phyloP scores from a whole-genome alignment of 2,888 invertebrate genomes.

The Drosophila anomalata region DNA sequence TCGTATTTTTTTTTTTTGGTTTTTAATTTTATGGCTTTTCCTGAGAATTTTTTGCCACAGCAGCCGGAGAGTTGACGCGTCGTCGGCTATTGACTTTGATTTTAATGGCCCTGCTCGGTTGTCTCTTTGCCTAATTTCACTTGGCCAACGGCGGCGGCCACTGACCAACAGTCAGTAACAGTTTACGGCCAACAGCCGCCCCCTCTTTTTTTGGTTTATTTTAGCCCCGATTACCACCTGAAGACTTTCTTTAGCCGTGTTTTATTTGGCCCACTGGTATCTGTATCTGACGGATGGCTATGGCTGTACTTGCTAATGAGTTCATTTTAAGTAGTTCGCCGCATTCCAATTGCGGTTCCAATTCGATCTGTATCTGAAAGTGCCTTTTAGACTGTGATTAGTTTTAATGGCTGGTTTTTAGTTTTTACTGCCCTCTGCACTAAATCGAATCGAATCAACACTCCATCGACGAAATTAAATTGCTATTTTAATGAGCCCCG shows the following conservation, averaged over 20 bases:
- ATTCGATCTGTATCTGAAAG: constrained; percentile 71
- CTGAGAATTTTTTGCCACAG: constrained; percentile 68
- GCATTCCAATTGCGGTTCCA: constrained; percentile 36
- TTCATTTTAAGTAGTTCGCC: constrained; percentile 71
- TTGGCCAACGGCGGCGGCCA: constrained; percentile 36
- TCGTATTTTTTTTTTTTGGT: constrained; percentile 18
- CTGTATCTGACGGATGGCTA: constrained; percentile 18
- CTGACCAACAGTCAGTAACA: constrained; percentile 27
- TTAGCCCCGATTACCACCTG: constrained; percentile 36
- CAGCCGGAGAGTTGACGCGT: constrained; percentile 37
- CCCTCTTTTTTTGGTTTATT: constrained; percentile 26
- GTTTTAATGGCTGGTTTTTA: constrained; percentile 68
- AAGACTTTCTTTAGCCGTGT: constrained; percentile 66
- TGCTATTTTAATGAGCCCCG: constrained; percentile 66
- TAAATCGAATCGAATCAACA: constrained; percentile 56
- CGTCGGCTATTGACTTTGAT: constrained; percentile 76
- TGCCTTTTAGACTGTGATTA: constrained; percentile 74
- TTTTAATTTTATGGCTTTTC: constrained; percentile 71
- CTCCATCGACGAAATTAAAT: constrained; percentile 67
- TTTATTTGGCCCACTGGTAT: constrained; percentile 50
- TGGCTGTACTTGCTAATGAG: constrained; percentile 64
- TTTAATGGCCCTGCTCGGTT: constrained; percentile 60
- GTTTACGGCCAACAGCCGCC: constrained; percentile 34
- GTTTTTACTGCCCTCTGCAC: constrained; percentile 45
- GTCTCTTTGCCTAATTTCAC: constrained; percentile 69